phyloP scores from a whole-genome alignment of 2,113 vertebrate species.

The Thamnophis sirtalis region DNA sequence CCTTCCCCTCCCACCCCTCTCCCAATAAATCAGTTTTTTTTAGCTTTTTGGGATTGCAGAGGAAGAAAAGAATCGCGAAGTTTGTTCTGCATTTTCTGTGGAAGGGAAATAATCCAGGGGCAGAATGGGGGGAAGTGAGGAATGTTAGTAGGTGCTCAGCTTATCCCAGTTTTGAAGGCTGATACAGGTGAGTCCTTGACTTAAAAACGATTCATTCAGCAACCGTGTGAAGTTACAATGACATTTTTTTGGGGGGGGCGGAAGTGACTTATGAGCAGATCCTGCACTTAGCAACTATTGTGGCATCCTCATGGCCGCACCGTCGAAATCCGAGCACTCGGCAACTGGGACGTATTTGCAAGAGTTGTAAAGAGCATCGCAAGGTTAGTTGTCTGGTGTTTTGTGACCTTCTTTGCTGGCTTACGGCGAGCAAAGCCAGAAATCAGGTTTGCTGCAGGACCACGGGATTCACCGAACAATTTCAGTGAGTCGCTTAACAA shows the following conservation, averaged over 20 bases:
- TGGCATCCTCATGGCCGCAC: not conserved
- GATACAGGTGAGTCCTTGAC: not conserved
- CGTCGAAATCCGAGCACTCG: not conserved
- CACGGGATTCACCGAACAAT: not conserved
- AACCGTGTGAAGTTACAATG: not conserved
- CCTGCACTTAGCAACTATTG: not conserved
- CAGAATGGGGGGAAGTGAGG: not conserved
- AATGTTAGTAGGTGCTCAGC: no score
- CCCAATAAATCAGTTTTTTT: not conserved
- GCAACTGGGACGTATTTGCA: not conserved
- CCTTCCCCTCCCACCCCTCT: not conserved
- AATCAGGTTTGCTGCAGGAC: not conserved
- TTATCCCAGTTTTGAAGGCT: not conserved
- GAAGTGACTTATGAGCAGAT: not conserved
- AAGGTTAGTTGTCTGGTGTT: not conserved
- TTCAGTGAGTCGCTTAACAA: not conserved
- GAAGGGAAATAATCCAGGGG: not conserved
- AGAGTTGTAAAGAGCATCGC: not conserved
- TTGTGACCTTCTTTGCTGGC: not conserved
- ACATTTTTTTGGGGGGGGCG: fast-evolving
- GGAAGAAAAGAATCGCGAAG: no score
- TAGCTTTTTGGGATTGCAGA: not conserved
- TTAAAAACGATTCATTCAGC: not conserved
- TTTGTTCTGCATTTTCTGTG: no score
- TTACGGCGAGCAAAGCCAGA: no score